Percentiles rank a stretch among this genome's conserved stretches.
Evolutionary conservation across 1,140 invertebrate genomes (phyloP).

Genomic region (Drosophila orena): DNA sequence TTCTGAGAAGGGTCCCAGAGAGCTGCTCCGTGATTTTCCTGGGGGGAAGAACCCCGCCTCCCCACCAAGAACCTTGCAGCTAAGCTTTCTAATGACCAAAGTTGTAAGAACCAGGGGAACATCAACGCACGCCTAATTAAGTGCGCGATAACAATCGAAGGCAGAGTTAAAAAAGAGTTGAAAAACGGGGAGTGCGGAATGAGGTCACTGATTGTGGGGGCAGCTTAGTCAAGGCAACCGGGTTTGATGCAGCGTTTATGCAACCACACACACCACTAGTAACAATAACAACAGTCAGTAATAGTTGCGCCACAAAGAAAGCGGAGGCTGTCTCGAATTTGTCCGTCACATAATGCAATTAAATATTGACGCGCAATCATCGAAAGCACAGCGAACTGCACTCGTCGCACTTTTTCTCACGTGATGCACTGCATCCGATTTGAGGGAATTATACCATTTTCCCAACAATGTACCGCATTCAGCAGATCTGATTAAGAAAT

Average conservation of each 20-base stretch:
- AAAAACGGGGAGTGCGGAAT: conserved; percentile 40
- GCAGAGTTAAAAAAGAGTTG: conserved; percentile 8
- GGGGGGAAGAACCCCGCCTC: background rate
- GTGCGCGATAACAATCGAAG: conserved; percentile 67
- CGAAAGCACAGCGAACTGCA: conserved; percentile 76
- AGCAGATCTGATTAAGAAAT: conserved; percentile 72
- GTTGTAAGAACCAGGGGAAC: conserved; percentile 32
- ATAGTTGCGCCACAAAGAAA: conserved; percentile 61
- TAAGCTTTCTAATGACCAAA: conserved; percentile 56
- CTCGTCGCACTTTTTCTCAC: conserved; percentile 65
- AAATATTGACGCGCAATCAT: conserved; percentile 59
- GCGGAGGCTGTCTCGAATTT: conserved; percentile 43
- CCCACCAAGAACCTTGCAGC: conserved; percentile 35
- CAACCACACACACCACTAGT: conserved; percentile 32
- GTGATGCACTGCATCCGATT: conserved; percentile 45
- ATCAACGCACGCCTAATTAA: conserved; percentile 74
- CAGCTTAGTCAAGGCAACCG: conserved; percentile 37
- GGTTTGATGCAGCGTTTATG: conserved; percentile 46
- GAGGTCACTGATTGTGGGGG: conserved; percentile 64
- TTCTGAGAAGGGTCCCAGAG: conserved; percentile 14
- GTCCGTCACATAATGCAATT: conserved; percentile 71
- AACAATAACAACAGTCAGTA: conserved; percentile 1
- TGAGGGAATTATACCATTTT: conserved; percentile 71
- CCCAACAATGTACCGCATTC: conserved; percentile 55
- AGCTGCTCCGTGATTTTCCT: conserved; percentile 3